Base-by-base conservation (phyloP, 2,113 vertebrate genomes). In the Anser cygnoides region DNA sequence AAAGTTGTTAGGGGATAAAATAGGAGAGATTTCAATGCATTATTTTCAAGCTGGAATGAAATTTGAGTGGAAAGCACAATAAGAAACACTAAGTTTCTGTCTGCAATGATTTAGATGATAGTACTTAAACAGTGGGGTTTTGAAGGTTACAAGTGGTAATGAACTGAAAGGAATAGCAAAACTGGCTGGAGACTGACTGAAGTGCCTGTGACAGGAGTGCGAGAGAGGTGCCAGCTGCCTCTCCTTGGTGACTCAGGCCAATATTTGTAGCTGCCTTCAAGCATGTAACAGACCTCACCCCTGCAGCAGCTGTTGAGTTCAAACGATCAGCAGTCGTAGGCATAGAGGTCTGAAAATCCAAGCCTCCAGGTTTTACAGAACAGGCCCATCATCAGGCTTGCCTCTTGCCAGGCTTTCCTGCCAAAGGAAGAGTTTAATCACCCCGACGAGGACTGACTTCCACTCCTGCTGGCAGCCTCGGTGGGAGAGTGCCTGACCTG, bases 161-260 rank as follows among this genome's bases (percentile, higher is more conserved):
- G 61, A 20, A 39, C 62, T 22, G 55, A 25, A 54, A 57, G 49
- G 13, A 17, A 7, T 3, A 44, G 84, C 35, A n/a, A 11, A 46
- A 28, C 75, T 33, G 74, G 28, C 59, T 61, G 39, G 10, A 50
- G 71, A 52, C 8, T 0, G 2, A 1, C 1, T 2, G 0, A 4
- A n/a, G 68, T 5, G 89, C 19, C 68, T 3, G 59, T 11, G 59
- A 68, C 70, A 71, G 81, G 10, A 28, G 35, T 2, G 0, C 1
- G 5, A 35, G 35, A 35, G 46, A 57, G 50, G 33, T n/a, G 58
- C 35, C 63, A 13, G 72, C 0, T 23, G 21, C 25, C 66, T 52
- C 3, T 13, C 54, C 57, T 13, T 18, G 81, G 21, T 18, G n/a
- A 33, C 57, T 35, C 28, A 1, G 62, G 70, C 28, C 68, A 87